phyloP scores from a whole-genome alignment of 2,113 vertebrate genomes.

The Nipponia nippon region DNA sequence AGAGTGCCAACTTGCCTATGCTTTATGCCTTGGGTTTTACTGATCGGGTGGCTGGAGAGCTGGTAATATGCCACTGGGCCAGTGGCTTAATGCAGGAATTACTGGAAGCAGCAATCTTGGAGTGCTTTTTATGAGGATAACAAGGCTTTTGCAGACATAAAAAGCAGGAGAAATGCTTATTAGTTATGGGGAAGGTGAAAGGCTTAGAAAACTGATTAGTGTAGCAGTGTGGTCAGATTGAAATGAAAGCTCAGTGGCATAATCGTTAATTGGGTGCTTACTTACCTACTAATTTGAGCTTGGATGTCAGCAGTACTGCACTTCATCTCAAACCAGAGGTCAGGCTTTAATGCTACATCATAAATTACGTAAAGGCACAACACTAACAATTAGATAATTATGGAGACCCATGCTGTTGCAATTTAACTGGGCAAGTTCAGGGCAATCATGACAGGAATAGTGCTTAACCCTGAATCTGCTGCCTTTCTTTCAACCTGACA shows the following conservation, averaged over 20 bases:
- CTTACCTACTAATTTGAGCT: slow-evolving; percentile 81
- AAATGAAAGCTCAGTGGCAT: slow-evolving; percentile 75
- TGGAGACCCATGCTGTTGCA: slow-evolving; percentile 76
- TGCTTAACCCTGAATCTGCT: slow-evolving; percentile 72
- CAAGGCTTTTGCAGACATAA: slow-evolving; percentile 68
- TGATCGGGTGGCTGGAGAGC: neutral
- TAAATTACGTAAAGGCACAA: slow-evolving; percentile 79
- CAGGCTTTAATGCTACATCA: slow-evolving; percentile 78
- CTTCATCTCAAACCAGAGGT: slow-evolving; percentile 76
- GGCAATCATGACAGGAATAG: slow-evolving; percentile 71
- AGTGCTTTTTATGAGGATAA: slow-evolving; percentile 68
- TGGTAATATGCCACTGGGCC: slow-evolving; percentile 1
- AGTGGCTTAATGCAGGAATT: slow-evolving; percentile 48
- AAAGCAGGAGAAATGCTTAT: slow-evolving; percentile 73
- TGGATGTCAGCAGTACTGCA: slow-evolving; percentile 73
- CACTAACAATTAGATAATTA: slow-evolving; percentile 82
- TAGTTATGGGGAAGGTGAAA: slow-evolving; percentile 76
- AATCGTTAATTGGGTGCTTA: slow-evolving; percentile 79
- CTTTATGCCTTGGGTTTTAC: neutral
- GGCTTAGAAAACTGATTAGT: slow-evolving; percentile 77
- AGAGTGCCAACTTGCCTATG: neutral
- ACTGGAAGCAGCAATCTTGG: slow-evolving; percentile 48
- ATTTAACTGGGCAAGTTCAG: slow-evolving; percentile 77
- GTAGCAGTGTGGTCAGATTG: slow-evolving; percentile 76
- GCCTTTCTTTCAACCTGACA: slow-evolving; percentile 42